phyloP scores from a whole-genome alignment of 2,797 vertebrate genomes.

The Enteromius thamalakanensis region DNA sequence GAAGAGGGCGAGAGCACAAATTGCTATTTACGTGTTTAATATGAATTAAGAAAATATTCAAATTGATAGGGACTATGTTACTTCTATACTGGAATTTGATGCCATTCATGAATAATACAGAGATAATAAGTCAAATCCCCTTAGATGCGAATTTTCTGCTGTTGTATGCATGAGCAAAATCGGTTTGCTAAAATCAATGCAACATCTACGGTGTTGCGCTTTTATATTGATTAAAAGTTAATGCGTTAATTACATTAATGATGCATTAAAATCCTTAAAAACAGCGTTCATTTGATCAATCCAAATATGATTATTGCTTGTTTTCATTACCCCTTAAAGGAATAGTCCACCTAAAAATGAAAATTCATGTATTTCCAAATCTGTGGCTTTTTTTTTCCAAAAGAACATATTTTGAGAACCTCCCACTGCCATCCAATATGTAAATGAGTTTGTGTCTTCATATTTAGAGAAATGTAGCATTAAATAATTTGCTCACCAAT shows the following conservation, averaged over 20 bases:
- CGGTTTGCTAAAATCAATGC: background rate
- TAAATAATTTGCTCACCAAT: background rate
- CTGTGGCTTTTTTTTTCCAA: background rate
- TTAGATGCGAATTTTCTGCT: constrained; percentile 5
- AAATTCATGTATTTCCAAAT: background rate
- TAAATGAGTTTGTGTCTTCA: background rate
- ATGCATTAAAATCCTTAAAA: background rate
- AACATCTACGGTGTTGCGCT: background rate
- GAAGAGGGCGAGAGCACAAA: constrained; percentile 36
- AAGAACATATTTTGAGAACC: background rate
- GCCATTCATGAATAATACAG: constrained; percentile 51
- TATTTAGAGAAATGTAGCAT: background rate
- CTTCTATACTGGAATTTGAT: constrained; percentile 24
- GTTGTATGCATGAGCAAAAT: constrained; percentile 5
- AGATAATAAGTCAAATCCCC: constrained; percentile 40
- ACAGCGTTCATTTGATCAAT: background rate
- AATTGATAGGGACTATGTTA: constrained; percentile 32
- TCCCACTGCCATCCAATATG: background rate
- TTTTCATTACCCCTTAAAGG: background rate
- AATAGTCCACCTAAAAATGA: background rate
- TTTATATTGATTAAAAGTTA: background rate
- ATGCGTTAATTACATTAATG: background rate
- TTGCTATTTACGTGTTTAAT: constrained; percentile 46
- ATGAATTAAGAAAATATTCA: constrained; percentile 25
- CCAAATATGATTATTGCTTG: background rate